phyloP scores from a whole-genome alignment of 2,113 vertebrate genomes.

The Vireo altiloquus region DNA sequence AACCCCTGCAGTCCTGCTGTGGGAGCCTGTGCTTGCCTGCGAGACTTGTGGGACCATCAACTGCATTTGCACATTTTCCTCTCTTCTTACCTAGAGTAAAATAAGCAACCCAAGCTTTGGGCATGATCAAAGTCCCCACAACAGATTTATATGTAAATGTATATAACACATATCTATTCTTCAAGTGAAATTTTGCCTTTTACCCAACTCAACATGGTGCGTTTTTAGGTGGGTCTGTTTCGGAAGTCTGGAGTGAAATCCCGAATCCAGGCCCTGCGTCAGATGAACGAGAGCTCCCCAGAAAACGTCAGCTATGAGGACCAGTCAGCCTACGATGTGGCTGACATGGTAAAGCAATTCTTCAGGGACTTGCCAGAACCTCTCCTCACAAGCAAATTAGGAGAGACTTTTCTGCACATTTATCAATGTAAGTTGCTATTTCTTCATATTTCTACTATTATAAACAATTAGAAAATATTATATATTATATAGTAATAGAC shows the following conservation, averaged over 20 bases:
- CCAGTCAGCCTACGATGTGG: slow-evolving; percentile 95
- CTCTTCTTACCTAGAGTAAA: background rate
- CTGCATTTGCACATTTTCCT: background rate
- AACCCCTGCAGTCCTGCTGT: background rate
- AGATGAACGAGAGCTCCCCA: slow-evolving; percentile 92
- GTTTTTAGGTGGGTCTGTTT: slow-evolving; percentile 89
- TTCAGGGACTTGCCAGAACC: slow-evolving; percentile 96
- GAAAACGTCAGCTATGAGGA: slow-evolving; percentile 92
- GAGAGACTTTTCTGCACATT: slow-evolving; percentile 96
- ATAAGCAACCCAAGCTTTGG: background rate
- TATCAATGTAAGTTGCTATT: slow-evolving; percentile 87
- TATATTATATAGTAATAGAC: background rate
- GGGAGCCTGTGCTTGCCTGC: background rate
- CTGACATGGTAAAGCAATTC: slow-evolving; percentile 98
- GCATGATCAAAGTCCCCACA: background rate
- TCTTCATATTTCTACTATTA: background rate
- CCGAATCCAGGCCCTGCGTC: slow-evolving; percentile 91
- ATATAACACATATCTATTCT: background rate
- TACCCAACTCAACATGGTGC: background rate
- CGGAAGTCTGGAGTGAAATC: slow-evolving; percentile 97
- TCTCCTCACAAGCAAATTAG: slow-evolving; percentile 93
- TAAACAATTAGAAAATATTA: background rate
- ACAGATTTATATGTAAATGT: background rate
- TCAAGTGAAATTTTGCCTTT: background rate
- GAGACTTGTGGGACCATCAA: background rate